These are phyloP conservation scores for Oscheius myriophilus DNA, from an alignment of 2,888 invertebrate genomes.

Conservation along the genomic window DNA sequence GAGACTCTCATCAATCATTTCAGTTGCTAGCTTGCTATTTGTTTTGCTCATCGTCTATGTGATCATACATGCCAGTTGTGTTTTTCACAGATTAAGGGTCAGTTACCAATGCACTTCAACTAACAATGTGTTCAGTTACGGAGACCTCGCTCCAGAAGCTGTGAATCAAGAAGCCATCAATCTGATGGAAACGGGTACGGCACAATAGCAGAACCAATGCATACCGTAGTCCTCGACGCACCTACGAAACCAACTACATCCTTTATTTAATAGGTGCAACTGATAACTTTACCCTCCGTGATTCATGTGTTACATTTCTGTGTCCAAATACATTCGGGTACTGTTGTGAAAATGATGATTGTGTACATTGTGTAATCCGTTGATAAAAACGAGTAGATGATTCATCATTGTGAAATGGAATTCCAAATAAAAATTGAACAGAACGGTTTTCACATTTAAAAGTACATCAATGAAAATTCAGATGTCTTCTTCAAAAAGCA, in stretches of 20 bases:
- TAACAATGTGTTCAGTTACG: constrained; percentile 7
- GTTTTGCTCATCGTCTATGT: constrained; percentile 15
- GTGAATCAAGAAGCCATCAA: constrained; percentile 10
- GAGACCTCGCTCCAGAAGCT: constrained; percentile 19
- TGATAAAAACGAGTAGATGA: too few relatives aligned
- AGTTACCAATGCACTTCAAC: constrained; percentile 11
- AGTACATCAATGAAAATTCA: too few relatives aligned
- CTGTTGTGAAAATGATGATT: too few relatives aligned
- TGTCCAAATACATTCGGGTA: too few relatives aligned
- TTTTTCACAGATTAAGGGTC: constrained; percentile 23
- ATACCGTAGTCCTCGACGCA: not conserved
- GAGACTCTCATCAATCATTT: constrained; percentile 1
- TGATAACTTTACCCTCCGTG: too few relatives aligned
- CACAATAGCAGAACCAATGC: constrained; percentile 15
- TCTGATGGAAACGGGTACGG: constrained; percentile 20
- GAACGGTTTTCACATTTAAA: too few relatives aligned
- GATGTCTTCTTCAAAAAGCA: too few relatives aligned
- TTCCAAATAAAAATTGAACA: too few relatives aligned
- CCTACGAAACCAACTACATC: constrained; percentile 1
- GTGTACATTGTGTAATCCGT: too few relatives aligned
- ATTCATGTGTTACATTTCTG: too few relatives aligned
- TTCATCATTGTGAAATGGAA: too few relatives aligned
- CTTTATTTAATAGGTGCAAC: too few relatives aligned
- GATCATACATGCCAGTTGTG: constrained; percentile 24
- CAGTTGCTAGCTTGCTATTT: constrained; percentile 12